These are phyloP conservation scores for Chaenogobius annularis DNA, from an alignment of 2,113 vertebrate species.

Conservation along the genomic window DNA sequence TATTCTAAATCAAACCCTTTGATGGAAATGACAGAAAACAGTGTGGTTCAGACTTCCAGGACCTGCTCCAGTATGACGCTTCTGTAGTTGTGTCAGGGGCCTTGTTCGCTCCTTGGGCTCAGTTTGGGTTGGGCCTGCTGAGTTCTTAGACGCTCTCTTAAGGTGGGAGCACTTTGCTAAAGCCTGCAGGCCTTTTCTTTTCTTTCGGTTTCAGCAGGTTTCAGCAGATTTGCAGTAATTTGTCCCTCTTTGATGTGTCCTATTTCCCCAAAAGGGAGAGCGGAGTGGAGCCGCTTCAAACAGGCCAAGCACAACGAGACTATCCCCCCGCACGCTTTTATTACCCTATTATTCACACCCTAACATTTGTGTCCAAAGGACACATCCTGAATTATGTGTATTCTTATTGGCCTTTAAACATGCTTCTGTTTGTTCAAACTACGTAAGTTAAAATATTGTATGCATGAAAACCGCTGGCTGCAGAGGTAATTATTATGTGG, in stretches of 20 bases:
- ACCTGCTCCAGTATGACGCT: too few relatives aligned
- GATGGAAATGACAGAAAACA: too few relatives aligned
- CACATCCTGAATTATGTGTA: too few relatives aligned
- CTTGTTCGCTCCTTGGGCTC: background rate
- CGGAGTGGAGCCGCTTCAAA: background rate
- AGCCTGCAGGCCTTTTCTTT: background rate
- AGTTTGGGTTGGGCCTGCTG: background rate
- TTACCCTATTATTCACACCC: background rate
- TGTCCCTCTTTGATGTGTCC: slow-evolving; percentile 2
- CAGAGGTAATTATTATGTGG: too few relatives aligned
- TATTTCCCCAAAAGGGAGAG: background rate
- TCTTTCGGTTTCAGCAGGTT: background rate
- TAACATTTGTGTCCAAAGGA: background rate
- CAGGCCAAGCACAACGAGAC: background rate
- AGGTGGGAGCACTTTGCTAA: background rate
- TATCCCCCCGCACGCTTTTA: background rate
- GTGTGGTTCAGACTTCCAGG: too few relatives aligned
- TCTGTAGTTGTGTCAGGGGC: too few relatives aligned
- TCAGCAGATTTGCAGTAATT: slow-evolving; percentile 6
- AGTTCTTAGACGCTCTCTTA: background rate
- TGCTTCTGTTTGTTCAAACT: too few relatives aligned
- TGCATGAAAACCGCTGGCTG: too few relatives aligned
- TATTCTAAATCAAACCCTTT: too few relatives aligned
- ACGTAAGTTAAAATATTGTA: too few relatives aligned
- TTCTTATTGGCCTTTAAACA: too few relatives aligned